phyloP scores from a whole-genome alignment of 2,888 invertebrate genomes.

The Melieria omissa region DNA sequence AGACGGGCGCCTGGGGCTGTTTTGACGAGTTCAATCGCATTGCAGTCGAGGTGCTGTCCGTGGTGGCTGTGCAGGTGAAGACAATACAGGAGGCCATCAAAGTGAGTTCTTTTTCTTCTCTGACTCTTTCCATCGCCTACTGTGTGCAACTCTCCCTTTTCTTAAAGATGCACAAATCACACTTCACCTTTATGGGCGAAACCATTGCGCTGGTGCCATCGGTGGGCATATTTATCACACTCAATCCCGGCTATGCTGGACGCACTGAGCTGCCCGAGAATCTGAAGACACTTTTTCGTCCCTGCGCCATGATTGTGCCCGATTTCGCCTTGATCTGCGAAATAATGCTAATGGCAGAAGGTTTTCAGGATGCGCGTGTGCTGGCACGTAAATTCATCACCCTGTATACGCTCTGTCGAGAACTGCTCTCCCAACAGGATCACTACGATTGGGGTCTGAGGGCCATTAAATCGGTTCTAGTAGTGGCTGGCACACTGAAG shows the following conservation, averaged over 20 bases:
- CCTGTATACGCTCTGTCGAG: constrained; percentile 89
- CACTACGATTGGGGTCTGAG: constrained; percentile 99
- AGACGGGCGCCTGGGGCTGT: constrained; percentile 97
- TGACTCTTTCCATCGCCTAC: neutral
- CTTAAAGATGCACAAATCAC: constrained; percentile 73
- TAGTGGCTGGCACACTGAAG: constrained; percentile 93
- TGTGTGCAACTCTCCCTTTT: constrained; percentile 18
- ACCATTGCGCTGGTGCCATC: constrained; percentile 80
- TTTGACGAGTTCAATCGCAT: constrained; percentile 98
- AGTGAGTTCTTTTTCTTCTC: constrained; percentile 56
- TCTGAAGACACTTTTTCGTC: constrained; percentile 72
- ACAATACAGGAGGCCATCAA: constrained; percentile 89
- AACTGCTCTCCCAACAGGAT: constrained; percentile 92
- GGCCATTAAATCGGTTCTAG: constrained; percentile 95
- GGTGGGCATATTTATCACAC: constrained; percentile 94
- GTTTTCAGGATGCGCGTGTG: constrained; percentile 91
- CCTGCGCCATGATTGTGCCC: constrained; percentile 98
- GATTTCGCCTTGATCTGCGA: constrained; percentile 97
- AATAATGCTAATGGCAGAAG: constrained; percentile 97
- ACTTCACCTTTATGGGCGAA: constrained; percentile 89
- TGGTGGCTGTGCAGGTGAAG: constrained; percentile 95
- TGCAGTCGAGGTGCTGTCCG: constrained; percentile 95
- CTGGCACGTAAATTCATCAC: constrained; percentile 96
- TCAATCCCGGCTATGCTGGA: constrained; percentile 98
- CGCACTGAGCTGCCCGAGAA: constrained; percentile 89